Percentiles rank a stretch among this genome's conserved stretches.
Evolutionary conservation across 1,140 invertebrate genomes (phyloP).

Genomic region (Drosophila asahinai): DNA sequence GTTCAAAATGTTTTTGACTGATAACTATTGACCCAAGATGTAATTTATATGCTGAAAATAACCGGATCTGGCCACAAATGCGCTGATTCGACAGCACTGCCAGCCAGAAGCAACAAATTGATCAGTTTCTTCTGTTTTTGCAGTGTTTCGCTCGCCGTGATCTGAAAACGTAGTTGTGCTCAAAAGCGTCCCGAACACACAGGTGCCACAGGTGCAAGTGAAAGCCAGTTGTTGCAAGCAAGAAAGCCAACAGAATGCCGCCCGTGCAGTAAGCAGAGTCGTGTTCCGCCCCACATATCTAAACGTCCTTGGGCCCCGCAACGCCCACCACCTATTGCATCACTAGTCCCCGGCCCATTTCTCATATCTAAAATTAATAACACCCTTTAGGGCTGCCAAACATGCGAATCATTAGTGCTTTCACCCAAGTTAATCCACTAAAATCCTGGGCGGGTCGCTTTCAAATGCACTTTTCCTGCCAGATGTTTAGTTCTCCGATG

Average conservation of each 20-base stretch:
- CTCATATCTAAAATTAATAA: conserved; percentile 11
- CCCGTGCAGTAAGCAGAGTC: conserved; percentile 72
- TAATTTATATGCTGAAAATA: conserved; percentile 5
- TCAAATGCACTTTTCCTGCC: conserved; percentile 63
- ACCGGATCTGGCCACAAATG: conserved; percentile 51
- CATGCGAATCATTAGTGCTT: conserved; percentile 30
- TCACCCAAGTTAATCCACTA: conserved; percentile 3
- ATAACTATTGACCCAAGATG: neutral
- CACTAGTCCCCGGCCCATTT: conserved; percentile 26
- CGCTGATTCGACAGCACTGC: conserved; percentile 23
- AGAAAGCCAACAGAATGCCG: conserved; percentile 56
- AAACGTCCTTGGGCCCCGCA: conserved; percentile 32
- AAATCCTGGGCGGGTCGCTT: conserved; percentile 10
- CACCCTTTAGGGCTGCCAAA: conserved; percentile 3
- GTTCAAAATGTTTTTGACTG: no score
- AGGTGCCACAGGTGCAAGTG: conserved; percentile 70
- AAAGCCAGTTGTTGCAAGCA: conserved; percentile 57
- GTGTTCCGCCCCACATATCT: conserved; percentile 23
- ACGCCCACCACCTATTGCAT: conserved; percentile 49
- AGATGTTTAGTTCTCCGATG: conserved; percentile 75
- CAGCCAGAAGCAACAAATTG: conserved; percentile 48
- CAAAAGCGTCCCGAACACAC: conserved; percentile 17
- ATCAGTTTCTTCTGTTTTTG: conserved; percentile 55
- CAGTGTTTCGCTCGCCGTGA: conserved; percentile 58
- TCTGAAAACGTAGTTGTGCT: conserved; percentile 47